Percentiles rank a stretch among this genome's conserved stretches.
These are phyloP conservation scores for Catostomus latipinnis DNA, from an alignment of 2,797 vertebrate species.

Conservation along the genomic window DNA sequence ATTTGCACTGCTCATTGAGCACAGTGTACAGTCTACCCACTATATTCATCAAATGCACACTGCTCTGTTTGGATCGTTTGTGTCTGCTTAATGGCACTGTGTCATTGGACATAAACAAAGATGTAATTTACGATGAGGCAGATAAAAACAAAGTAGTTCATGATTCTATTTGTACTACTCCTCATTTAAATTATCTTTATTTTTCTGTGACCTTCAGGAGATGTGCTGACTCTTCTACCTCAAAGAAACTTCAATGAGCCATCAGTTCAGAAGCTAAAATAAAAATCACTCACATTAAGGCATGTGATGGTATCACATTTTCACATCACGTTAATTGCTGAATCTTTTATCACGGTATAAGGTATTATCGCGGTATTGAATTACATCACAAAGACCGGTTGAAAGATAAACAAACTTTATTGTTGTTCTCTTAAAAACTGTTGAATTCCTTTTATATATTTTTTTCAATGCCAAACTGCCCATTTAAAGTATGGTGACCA, in stretches of 20 bases:
- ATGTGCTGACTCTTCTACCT: slow-evolving; percentile 15
- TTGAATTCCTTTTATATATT: no score
- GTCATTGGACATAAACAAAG: not conserved
- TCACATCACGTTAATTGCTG: no score
- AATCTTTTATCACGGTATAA: no score
- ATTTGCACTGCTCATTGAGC: slow-evolving; percentile 36
- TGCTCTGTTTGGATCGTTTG: slow-evolving; percentile 27
- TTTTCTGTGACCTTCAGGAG: slow-evolving; percentile 29
- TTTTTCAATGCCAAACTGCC: no score
- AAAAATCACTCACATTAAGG: not conserved
- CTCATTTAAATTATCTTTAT: slow-evolving; percentile 30
- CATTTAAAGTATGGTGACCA: no score
- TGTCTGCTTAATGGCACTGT: slow-evolving; percentile 22
- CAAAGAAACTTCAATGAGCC: slow-evolving; percentile 5
- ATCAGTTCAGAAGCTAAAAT: not conserved
- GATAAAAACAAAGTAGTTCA: slow-evolving; percentile 37
- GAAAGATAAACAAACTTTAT: no score
- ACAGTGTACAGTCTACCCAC: slow-evolving; percentile 21
- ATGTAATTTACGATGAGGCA: not conserved
- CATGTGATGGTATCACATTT: no score
- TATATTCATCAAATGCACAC: slow-evolving; percentile 24
- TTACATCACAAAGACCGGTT: no score
- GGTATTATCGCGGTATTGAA: no score
- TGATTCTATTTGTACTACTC: slow-evolving; percentile 17
- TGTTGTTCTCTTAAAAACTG: no score